A percentile compares a stretch with the other conserved stretches of the same genome.
Evolutionary conservation across 1,140 invertebrate species (phyloP).

Genomic region (Pseudachorutes palmiensis): DNA sequence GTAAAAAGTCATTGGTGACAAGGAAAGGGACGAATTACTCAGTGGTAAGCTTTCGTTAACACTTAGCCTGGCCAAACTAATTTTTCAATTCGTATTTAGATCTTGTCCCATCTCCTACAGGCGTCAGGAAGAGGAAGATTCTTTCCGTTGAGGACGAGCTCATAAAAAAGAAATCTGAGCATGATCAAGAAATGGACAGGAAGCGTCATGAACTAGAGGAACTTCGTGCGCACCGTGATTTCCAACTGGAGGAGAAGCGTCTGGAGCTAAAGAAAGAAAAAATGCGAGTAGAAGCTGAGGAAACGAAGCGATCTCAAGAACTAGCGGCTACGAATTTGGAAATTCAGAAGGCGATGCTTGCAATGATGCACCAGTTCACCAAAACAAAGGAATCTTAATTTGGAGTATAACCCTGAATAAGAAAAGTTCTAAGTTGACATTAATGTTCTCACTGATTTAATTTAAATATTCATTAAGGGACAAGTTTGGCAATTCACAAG

Average conservation of each 20-base stretch:
- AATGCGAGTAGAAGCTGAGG: background rate
- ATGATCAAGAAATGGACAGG: background rate
- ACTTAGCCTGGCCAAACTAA: background rate
- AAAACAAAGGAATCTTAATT: background rate
- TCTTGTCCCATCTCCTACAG: background rate
- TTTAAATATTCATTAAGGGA: conserved; percentile 10
- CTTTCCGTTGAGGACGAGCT: background rate
- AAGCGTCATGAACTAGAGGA: background rate
- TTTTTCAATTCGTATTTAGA: background rate
- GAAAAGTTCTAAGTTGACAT: background rate
- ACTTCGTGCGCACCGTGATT: background rate
- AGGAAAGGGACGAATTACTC: background rate
- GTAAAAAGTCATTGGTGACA: background rate
- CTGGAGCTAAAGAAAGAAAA: background rate
- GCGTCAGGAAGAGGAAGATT: background rate
- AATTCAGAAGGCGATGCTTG: background rate
- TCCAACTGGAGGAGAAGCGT: background rate
- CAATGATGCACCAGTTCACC: background rate
- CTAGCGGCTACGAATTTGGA: background rate
- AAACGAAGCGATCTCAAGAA: background rate
- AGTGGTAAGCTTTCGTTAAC: background rate
- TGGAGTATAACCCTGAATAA: background rate
- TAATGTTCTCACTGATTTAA: background rate
- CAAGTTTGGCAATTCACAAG: conserved; percentile 24
- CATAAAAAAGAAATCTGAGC: background rate